These are phyloP conservation scores for Megaustenia siamemsis DNA, from an alignment of 2,888 invertebrate genomes.

Conservation along the genomic window DNA sequence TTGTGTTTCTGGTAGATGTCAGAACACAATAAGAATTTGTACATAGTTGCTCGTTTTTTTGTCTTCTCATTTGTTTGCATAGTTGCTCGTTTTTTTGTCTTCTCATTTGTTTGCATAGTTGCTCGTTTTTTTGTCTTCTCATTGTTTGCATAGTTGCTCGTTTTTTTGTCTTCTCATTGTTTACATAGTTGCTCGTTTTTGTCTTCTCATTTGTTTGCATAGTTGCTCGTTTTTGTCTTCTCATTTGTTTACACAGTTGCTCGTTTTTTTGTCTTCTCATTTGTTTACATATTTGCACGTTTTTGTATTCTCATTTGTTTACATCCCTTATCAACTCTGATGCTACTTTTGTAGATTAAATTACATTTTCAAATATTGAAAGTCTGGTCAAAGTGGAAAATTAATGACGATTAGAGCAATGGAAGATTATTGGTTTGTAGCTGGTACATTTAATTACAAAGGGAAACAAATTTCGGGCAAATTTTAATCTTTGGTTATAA, in stretches of 20 bases:
- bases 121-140: not conserved
- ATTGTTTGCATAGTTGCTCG: constrained; percentile 5
- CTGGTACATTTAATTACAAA: too few relatives aligned
- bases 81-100: constrained; percentile 15
- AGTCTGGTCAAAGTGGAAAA: too few relatives aligned
- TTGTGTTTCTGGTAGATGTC: too few relatives aligned
- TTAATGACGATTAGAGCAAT: too few relatives aligned
- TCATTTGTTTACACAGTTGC: not conserved
- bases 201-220: not conserved
- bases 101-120: not conserved
- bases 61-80: constrained; percentile 12
- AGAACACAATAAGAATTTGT: too few relatives aligned
- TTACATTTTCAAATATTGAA: too few relatives aligned
- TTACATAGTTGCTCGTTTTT: not conserved
- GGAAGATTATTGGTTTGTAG: too few relatives aligned
- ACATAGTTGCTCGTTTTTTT: too few relatives aligned
- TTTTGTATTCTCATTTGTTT: not conserved
- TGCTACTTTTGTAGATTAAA: too few relatives aligned
- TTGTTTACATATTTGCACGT: not conserved
- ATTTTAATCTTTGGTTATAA: too few relatives aligned
- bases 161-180: constrained; percentile 13
- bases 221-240: not conserved
- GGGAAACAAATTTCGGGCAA: too few relatives aligned
- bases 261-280: not conserved
- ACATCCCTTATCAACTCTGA: too few relatives aligned